Percentiles rank a stretch among this genome's conserved stretches.
These are phyloP conservation scores for Diloba caeruleocephala DNA, from an alignment of 2,888 invertebrate species.

Conservation along the genomic window DNA sequence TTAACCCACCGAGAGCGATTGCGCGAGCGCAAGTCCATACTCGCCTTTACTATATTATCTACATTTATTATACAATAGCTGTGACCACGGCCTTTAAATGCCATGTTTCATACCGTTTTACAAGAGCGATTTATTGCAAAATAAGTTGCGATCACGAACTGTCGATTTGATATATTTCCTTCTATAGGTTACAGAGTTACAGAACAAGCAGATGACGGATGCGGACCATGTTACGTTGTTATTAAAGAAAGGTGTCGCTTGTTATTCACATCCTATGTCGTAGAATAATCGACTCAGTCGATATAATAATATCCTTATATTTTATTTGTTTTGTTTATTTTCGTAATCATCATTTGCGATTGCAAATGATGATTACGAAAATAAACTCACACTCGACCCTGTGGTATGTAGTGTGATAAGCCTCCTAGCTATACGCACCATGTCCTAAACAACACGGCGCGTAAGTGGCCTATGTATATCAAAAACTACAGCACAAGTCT, in stretches of 20 bases:
- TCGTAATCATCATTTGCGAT: too few species aligned
- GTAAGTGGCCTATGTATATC: too few species aligned
- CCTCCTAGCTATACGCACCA: too few species aligned
- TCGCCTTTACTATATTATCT: conserved; percentile 21
- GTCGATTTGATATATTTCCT: conserved; percentile 34
- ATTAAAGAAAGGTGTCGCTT: not conserved
- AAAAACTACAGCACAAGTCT: too few species aligned
- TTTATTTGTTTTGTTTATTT: too few species aligned
- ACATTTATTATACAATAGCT: conserved; percentile 46
- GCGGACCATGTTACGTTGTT: conserved; percentile 15
- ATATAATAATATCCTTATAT: too few species aligned
- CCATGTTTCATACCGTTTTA: conserved; percentile 47
- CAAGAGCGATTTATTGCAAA: conserved; percentile 60
- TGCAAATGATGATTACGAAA: too few species aligned
- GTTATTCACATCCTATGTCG: too few species aligned
- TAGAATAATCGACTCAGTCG: too few species aligned
- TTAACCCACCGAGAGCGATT: conserved; percentile 23
- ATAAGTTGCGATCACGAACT: conserved; percentile 50
- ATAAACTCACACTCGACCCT: too few species aligned
- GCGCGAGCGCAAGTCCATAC: conserved; percentile 10
- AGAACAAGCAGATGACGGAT: conserved; percentile 5
- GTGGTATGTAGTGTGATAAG: too few species aligned
- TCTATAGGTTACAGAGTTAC: conserved; percentile 35
- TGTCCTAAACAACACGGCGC: too few species aligned
- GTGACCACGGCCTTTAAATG: conserved; percentile 63